These are phyloP conservation scores for Poecilia latipinna DNA, from an alignment of 2,113 vertebrate genomes.

Conservation along the genomic window DNA sequence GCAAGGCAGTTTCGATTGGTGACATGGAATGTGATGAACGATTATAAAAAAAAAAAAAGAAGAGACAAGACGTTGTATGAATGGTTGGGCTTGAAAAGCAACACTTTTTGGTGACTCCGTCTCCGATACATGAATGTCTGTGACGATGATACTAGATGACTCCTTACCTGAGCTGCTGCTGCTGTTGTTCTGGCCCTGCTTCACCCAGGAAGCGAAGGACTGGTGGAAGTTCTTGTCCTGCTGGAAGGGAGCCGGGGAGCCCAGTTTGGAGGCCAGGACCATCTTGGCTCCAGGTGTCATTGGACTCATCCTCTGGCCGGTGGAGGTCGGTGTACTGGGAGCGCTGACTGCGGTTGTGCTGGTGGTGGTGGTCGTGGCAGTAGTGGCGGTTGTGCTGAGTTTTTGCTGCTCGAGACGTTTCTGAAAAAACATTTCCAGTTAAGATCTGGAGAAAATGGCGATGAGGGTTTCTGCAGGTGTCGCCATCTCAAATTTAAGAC, in stretches of 20 bases:
- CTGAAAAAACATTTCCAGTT: constrained; percentile 63
- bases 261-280: constrained; percentile 92
- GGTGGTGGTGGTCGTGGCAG: constrained; percentile 16
- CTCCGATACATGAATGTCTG: constrained; percentile 37
- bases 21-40: neutral
- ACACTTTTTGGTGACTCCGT: neutral
- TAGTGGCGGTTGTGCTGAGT: constrained; percentile 59
- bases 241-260: constrained; percentile 93
- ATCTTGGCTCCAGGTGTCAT: constrained; percentile 91
- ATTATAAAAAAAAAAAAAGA: constrained; percentile 10
- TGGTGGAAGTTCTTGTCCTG: constrained; percentile 99
- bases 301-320: constrained; percentile 84
- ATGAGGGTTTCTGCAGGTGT: too few species aligned
- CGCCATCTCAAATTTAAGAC: too few species aligned
- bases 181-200: constrained; percentile 90
- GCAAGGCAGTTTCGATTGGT: constrained; percentile 5
- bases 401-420: constrained; percentile 95
- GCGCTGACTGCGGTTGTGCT: constrained; percentile 68
- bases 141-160: neutral
- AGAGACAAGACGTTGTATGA: neutral
- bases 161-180: constrained; percentile 81
- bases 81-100: neutral
- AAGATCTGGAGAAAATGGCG: too few species aligned
- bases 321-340: constrained; percentile 75
- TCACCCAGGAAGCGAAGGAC: constrained; percentile 97